Conservation (phyloP, 2,113 vertebrate genomes). For the Petaurus breviceps region DNA sequence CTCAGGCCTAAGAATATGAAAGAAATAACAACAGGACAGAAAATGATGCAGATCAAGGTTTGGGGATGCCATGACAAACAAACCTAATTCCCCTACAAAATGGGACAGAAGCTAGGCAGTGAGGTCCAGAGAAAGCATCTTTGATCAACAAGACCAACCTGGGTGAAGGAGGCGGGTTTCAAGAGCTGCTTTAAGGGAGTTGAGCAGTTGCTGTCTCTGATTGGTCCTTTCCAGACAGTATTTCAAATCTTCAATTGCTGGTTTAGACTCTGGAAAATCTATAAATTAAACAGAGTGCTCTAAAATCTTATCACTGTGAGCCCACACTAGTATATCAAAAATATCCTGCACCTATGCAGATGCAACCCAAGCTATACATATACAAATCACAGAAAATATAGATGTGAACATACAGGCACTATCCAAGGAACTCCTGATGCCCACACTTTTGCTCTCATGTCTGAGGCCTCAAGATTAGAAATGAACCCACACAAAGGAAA, state of each 20-base stretch:
- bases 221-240: constrained; percentile 96
- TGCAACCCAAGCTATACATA: neutral
- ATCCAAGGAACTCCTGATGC: neutral
- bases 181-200: constrained; percentile 92
- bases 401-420: neutral
- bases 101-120: neutral
- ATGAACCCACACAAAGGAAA: neutral
- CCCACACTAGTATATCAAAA: neutral
- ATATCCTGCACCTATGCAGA: neutral
- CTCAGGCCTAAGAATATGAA: neutral
- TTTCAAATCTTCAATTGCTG: constrained; percentile 96
- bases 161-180: constrained; percentile 96
- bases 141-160: constrained; percentile 79
- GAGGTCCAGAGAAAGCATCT: accelerated
- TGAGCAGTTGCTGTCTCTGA: constrained; percentile 95
- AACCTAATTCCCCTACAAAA: accelerated
- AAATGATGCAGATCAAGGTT: neutral
- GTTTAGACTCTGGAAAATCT: constrained; percentile 98
- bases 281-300: neutral
- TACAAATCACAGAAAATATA: neutral
- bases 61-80: neutral
- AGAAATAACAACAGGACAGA: neutral
- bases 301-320: neutral
- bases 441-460: neutral
- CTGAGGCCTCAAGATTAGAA: neutral